Percentiles rank a stretch among this genome's conserved stretches.
These are phyloP conservation scores for Scaeva pyrastri DNA, from an alignment of 2,888 invertebrate species.

Conservation along the genomic window DNA sequence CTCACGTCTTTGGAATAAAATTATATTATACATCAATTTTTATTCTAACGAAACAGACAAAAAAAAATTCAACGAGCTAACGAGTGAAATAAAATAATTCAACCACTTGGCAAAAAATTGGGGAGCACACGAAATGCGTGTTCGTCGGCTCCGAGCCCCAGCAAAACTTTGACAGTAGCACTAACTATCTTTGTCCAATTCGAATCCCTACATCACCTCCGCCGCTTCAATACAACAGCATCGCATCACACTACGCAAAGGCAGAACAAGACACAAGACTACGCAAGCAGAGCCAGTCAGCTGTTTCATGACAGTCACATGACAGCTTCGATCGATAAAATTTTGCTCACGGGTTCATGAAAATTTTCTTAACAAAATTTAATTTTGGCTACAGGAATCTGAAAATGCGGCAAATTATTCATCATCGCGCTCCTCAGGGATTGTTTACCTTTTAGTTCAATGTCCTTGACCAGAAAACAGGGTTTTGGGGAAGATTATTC, in stretches of 20 bases:
- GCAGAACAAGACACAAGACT: constrained; percentile 12
- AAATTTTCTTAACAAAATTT: constrained; percentile 73
- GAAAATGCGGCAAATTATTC: constrained; percentile 42
- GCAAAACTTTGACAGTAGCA: constrained; percentile 39
- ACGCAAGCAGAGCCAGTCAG: constrained; percentile 79
- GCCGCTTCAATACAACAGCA: not conserved
- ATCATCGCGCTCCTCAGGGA: not conserved
- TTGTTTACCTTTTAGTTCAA: constrained; percentile 5
- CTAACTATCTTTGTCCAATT: constrained; percentile 36
- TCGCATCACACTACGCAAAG: not conserved
- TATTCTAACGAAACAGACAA: not conserved
- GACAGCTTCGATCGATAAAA: constrained; percentile 83
- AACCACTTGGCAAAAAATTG: constrained; percentile 49
- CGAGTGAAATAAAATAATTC: constrained; percentile 15
- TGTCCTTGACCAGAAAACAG: not conserved
- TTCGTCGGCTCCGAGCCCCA: constrained; percentile 31
- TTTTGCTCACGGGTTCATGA: constrained; percentile 82
- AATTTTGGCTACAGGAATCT: constrained; percentile 27
- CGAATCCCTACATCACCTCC: constrained; percentile 41
- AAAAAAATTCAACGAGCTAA: not conserved
- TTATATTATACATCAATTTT: constrained; percentile 42
- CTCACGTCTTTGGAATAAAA: constrained; percentile 25
- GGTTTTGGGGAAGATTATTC: not conserved
- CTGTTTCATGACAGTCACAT: constrained; percentile 84
- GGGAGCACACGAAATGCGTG: constrained; percentile 47